Base-by-base conservation (phyloP, 2,797 vertebrate genomes). In the Hippocampus kuda region DNA sequence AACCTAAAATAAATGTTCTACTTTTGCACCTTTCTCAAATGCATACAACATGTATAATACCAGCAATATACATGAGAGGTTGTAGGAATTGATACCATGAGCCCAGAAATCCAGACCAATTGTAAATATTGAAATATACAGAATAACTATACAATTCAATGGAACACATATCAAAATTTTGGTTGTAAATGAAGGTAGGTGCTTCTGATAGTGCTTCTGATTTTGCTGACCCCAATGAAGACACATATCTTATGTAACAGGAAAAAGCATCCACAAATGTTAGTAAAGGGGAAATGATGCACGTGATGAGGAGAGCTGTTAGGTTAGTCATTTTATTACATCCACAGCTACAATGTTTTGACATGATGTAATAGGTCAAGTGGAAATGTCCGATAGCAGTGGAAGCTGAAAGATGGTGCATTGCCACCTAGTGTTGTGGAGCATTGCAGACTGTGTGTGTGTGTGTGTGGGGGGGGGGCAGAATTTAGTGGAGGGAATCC, bases 301-400 rank as follows among this genome's bases (percentile, higher is more conserved):
- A 63, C 22, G 38, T 62, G 60, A 62, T 41, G 60, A 42, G 60
- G 34, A 41, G 20, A 22, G 61, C 61, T 41, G 61, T 18, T 18
- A 61, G 42, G 38, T 41, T n/a, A 42, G 41, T 63, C 38, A 63
- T 63, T 63, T 42, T 41, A 63, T 41, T n/a, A 11, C 22, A 63
- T 63, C 4, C 34, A 63, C 38, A 63, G 61, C 22, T 42, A 41
- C 34, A 20, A 63, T 63, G 38, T 63, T 63, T 42, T 66, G 26
- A 65, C 16, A 26, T 56, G 54, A 70, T 8, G 34, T 5, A 77
- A 75, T 34, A 15, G 70, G 16, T 61, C 26, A 73, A 68, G 34
- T 63, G 38, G 38, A 63, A 63, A 63, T 38, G 34, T 22, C 9
- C 60, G 1, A 12, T 62, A 20, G 38, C 61, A n/a, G 12, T 41